Conservation (phyloP, 2,113 vertebrate genomes). For the Myanophis thanlyinensis region DNA sequence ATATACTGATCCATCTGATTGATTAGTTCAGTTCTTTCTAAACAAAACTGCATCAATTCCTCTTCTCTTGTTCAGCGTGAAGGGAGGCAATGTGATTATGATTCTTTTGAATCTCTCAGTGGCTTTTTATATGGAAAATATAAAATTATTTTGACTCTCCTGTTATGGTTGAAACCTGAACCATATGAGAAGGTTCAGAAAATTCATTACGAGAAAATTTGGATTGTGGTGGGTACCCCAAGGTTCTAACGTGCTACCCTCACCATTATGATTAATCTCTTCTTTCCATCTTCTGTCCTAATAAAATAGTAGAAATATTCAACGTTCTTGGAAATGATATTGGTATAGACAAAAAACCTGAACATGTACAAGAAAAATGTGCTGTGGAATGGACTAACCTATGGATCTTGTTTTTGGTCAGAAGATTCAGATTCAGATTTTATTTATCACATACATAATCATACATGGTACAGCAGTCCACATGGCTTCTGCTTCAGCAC, state of each 20-base stretch:
- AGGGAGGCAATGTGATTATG: background rate
- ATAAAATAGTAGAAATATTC: background rate
- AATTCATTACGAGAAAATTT: background rate
- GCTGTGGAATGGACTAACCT: background rate
- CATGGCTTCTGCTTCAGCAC: no score
- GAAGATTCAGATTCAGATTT: no score
- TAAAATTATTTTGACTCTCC: background rate
- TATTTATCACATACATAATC: no score
- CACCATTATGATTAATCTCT: background rate
- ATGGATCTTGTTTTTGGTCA: background rate
- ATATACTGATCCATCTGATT: background rate
- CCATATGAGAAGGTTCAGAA: background rate
- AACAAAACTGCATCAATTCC: background rate
- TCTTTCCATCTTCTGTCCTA: background rate
- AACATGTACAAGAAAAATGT: background rate
- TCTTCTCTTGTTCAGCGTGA: background rate
- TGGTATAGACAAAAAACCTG: background rate
- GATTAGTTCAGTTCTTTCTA: background rate
- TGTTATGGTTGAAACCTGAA: background rate
- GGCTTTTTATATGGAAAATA: background rate
- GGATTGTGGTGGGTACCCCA: background rate
- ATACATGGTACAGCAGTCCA: no score
- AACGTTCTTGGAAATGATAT: background rate
- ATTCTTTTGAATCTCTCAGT: background rate
- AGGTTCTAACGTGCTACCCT: background rate